Base-by-base conservation (phyloP, 2,797 vertebrate genomes). In the Anolis apletophallus region DNA sequence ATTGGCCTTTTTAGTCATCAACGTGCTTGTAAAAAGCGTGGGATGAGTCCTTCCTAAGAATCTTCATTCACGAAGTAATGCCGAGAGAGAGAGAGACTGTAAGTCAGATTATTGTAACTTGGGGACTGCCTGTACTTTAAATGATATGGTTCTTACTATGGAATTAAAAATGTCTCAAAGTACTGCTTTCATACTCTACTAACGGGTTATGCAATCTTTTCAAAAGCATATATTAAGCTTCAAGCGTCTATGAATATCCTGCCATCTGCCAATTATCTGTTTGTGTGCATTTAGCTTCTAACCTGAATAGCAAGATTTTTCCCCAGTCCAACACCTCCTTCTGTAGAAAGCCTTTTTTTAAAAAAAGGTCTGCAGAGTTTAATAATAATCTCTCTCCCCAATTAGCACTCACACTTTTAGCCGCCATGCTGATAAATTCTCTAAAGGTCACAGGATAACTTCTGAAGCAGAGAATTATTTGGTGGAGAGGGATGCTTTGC, bases 401-500 rank as follows among this genome's bases (percentile, higher is more conserved):
- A 83, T 87, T 87, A 77, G 29, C 21, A 34, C 52, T 12, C 34
- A 71, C 29, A 67, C 34, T 50, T 26, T 76, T 57, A 11, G 84
- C 0, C 40, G 89, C 84, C 6, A 67, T 54, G n/a, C 78, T 84
- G n/a, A 36, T 1, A 57, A 61, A 32, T 34, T 81, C 91, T 89
- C 50, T 9, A 86, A 86, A 89, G 14, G 13, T 0, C 32, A 87
- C 52, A 82, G 19, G 16, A 2, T 85, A 74, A 78, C 69, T 52
- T 89, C 64, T 40, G 23, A 75, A 90, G 69, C 19, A 34, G 46
- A 68, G 46, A 81, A 84, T 91, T 88, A 0, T 19, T 83, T 7
- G 32, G 3, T 14, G 32, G 50, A 83, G n/a, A 14, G 34, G 85
- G 12, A 77, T 71, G 55, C 11, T 85, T 0, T 29, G 69, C 23